Percentiles rank a stretch among this genome's conserved stretches.
Conservation (phyloP, 2,797 vertebrate species). For the Lutjanus campechanus region DNA sequence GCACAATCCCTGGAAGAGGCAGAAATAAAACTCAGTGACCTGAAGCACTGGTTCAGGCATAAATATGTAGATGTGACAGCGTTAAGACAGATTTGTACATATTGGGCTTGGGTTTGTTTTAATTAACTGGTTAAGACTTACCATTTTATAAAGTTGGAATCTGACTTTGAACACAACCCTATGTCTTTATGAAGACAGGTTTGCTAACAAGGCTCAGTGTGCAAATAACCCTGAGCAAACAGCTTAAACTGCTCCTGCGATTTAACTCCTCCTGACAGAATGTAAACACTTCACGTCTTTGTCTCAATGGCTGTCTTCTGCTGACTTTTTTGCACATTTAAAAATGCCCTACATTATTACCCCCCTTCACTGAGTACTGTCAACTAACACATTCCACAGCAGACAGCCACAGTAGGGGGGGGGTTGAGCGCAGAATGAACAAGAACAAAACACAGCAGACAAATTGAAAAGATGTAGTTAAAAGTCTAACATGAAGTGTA, state of each 20-base stretch:
- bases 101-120: not conserved
- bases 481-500: conserved; percentile 40
- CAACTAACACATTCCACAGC: conserved; percentile 70
- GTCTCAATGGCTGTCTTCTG: conserved; percentile 71
- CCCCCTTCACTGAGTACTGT: conserved; percentile 37
- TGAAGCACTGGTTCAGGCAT: not conserved
- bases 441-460: conserved; percentile 6
- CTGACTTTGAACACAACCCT: conserved; percentile 1
- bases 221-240: conserved; percentile 57
- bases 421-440: not conserved
- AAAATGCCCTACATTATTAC: conserved; percentile 20
- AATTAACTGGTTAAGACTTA: conserved; percentile 1
- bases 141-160: not conserved
- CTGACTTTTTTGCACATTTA: conserved; percentile 33
- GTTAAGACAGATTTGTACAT: not conserved
- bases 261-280: conserved; percentile 35
- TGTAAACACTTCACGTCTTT: conserved; percentile 47
- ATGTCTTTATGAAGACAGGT: conserved; percentile 5
- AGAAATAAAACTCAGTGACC: conserved; percentile 34
- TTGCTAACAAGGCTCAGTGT: conserved; percentile 36
- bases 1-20: conserved; percentile 40
- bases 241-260: conserved; percentile 37
- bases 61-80: not conserved
- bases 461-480: not conserved
- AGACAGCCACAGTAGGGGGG: conserved; percentile 22